Conservation (phyloP, 2,888 invertebrate species). For the Laothoe populi region DNA sequence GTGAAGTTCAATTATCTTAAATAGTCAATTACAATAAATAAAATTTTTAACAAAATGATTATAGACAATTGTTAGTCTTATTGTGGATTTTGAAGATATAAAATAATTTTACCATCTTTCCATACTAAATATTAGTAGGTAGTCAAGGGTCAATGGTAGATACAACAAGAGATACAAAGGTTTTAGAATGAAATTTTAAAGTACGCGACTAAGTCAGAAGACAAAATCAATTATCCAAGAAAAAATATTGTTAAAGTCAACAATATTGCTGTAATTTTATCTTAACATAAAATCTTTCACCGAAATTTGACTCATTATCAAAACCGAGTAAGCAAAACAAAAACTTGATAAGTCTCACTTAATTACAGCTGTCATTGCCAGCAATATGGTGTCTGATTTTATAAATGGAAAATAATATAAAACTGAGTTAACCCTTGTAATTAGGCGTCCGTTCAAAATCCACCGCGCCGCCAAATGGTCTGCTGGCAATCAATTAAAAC, state of each 20-base stretch:
- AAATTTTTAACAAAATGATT: neutral
- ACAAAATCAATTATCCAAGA: neutral
- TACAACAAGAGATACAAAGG: too few species aligned
- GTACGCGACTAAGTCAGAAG: too few species aligned
- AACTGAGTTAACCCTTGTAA: constrained; percentile 67
- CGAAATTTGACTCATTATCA: constrained; percentile 1
- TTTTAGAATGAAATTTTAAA: too few species aligned
- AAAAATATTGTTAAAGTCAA: neutral
- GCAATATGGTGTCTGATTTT: constrained; percentile 55
- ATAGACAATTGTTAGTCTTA: neutral
- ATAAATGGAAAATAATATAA: constrained; percentile 61
- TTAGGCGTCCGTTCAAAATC: constrained; percentile 60
- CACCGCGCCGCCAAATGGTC: constrained; percentile 75
- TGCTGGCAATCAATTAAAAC: constrained; percentile 83
- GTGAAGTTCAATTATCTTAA: neutral
- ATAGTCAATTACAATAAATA: neutral
- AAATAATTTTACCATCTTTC: too few species aligned
- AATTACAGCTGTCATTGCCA: constrained; percentile 65
- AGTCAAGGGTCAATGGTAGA: too few species aligned
- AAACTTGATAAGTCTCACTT: constrained; percentile 55
- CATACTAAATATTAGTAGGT: too few species aligned
- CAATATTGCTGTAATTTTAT: neutral
- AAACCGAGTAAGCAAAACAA: neutral
- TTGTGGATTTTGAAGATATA: neutral
- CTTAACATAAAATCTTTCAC: neutral